A percentile compares a stretch with the other conserved stretches of the same genome.
phyloP scores from a whole-genome alignment of 2,888 invertebrate genomes.

The Pyrrhia umbra region DNA sequence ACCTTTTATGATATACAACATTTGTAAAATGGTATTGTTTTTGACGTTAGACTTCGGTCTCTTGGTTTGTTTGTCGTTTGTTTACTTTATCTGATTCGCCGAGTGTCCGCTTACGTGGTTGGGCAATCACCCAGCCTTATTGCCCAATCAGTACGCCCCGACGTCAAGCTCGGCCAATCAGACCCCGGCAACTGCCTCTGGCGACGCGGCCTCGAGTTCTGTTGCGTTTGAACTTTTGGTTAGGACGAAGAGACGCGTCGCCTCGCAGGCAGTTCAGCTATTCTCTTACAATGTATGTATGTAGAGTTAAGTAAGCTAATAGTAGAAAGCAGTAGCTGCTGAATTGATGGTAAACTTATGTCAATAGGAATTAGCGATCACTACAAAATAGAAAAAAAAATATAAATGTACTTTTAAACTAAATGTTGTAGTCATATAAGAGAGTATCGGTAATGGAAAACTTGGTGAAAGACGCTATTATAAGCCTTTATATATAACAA shows the following conservation, averaged over 20 bases:
- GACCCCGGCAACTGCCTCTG: slow-evolving; percentile 79
- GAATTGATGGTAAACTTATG: slow-evolving; percentile 90
- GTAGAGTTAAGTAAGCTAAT: slow-evolving; percentile 88
- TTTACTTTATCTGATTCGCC: slow-evolving; percentile 80
- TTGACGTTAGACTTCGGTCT: slow-evolving; percentile 57
- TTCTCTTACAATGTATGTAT: slow-evolving; percentile 88
- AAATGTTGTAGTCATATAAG: slow-evolving; percentile 87
- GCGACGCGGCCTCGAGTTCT: slow-evolving; percentile 75
- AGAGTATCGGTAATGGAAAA: slow-evolving; percentile 83
- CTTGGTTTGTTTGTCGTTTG: slow-evolving; percentile 59
- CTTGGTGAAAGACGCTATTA: slow-evolving; percentile 90
- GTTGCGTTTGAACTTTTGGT: slow-evolving; percentile 67
- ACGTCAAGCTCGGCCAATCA: slow-evolving; percentile 82
- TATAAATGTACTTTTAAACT: slow-evolving; percentile 81
- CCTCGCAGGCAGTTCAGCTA: slow-evolving; percentile 73
- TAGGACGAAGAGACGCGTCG: slow-evolving; percentile 73
- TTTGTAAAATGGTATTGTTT: slow-evolving; percentile 67
- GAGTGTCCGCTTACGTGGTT: slow-evolving; percentile 91
- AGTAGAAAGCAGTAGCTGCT: slow-evolving; percentile 84
- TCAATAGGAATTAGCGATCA: slow-evolving; percentile 86
- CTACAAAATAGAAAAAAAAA: slow-evolving; percentile 83
- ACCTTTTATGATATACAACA: slow-evolving; percentile 82
- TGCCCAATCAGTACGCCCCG: slow-evolving; percentile 91
- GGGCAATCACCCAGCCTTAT: slow-evolving; percentile 94
- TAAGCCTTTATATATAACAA: slow-evolving; percentile 86